These are phyloP conservation scores for Esox niger DNA, from an alignment of 2,113 vertebrate genomes.

Conservation along the genomic window DNA sequence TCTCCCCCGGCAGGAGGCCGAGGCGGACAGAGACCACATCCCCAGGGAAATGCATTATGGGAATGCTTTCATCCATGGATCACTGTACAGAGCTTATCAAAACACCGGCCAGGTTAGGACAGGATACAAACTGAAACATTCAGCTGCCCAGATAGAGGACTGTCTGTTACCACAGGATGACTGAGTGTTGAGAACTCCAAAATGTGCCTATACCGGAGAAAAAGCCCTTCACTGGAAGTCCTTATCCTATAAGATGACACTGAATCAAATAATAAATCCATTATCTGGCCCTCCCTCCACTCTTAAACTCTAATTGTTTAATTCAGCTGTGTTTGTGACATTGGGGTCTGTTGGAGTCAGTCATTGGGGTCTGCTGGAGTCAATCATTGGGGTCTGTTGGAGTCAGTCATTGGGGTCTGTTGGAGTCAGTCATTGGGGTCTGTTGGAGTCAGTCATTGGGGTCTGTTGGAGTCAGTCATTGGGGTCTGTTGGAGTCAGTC, in stretches of 20 bases:
- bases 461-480: too few relatives aligned
- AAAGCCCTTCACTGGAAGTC: constrained; percentile 17
- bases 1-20: constrained; percentile 45
- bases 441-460: too few relatives aligned
- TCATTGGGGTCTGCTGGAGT: constrained; percentile 30
- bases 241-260: constrained; percentile 25
- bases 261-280: constrained; percentile 27
- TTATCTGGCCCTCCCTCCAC: constrained; percentile 19
- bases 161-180: constrained; percentile 20
- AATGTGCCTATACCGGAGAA: constrained; percentile 11
- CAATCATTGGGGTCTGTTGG: too few relatives aligned
- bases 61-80: constrained; percentile 59
- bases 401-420: too few relatives aligned
- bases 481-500: too few relatives aligned
- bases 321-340: constrained; percentile 18
- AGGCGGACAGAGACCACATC: constrained; percentile 49
- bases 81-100: constrained; percentile 22
- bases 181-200: neutral
- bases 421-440: too few relatives aligned
- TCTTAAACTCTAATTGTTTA: constrained; percentile 31
- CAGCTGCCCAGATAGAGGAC: too few relatives aligned
- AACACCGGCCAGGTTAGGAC: constrained; percentile 11
- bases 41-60: constrained; percentile 33
- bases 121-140: neutral
- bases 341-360: constrained; percentile 1